Evolutionary conservation across 2,797 vertebrate species (phyloP).

Genomic region (Argentina silus): DNA sequence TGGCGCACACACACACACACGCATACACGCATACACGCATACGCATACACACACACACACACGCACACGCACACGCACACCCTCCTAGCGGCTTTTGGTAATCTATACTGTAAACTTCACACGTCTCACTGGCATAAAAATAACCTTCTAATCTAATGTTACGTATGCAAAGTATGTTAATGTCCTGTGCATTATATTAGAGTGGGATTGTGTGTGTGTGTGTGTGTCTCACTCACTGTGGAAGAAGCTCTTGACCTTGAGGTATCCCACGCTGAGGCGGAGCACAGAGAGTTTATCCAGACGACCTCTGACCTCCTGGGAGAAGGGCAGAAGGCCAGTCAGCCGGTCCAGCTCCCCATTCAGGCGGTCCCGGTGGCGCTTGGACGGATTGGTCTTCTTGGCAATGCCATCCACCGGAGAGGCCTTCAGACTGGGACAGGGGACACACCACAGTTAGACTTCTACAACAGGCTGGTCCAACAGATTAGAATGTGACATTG

Average conservation of each 20-base stretch:
- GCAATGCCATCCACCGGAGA: background rate
- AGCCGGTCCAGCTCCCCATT: slow-evolving; percentile 87
- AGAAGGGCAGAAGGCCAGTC: slow-evolving; percentile 85
- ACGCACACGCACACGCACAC: background rate
- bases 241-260: slow-evolving; percentile 89
- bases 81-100: background rate
- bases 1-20: background rate
- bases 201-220: background rate
- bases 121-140: slow-evolving; percentile 1
- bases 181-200: background rate
- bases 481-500: background rate
- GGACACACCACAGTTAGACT: background rate
- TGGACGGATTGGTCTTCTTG: slow-evolving; percentile 86
- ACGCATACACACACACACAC: background rate
- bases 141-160: background rate
- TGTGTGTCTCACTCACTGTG: slow-evolving; percentile 75
- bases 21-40: too few relatives aligned
- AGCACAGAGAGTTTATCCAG: slow-evolving; percentile 91
- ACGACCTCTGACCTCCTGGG: slow-evolving; percentile 83
- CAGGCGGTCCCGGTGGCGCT: slow-evolving; percentile 89
- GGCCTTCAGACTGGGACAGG: slow-evolving; percentile 30
- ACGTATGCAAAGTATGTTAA: background rate
- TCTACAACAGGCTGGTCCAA: background rate
- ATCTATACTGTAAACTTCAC: background rate
- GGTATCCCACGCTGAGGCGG: slow-evolving; percentile 90